These are phyloP conservation scores for Pogonomyrmex barbatus DNA, from an alignment of 1,140 invertebrate genomes.

Conservation along the genomic window DNA sequence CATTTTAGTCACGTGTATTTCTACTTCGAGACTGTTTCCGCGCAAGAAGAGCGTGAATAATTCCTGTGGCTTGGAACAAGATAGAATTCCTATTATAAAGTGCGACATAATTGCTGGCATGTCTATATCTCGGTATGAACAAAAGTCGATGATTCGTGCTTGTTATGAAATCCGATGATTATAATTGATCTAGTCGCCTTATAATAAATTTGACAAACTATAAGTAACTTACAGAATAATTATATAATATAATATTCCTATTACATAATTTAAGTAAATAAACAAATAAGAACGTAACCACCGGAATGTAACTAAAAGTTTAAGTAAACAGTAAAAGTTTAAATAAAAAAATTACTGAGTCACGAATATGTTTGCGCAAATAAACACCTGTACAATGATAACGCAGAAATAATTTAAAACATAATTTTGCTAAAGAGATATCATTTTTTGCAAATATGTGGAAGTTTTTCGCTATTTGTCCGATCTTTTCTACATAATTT, in stretches of 20 bases:
- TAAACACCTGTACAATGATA: background rate
- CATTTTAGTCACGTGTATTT: conserved; percentile 74
- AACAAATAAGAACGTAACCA: background rate
- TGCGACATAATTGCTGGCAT: conserved; percentile 14
- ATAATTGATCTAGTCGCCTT: background rate
- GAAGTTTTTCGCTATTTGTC: background rate
- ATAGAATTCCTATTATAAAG: conserved; percentile 37
- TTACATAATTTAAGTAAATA: conserved; percentile 1
- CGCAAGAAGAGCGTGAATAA: conserved; percentile 70
- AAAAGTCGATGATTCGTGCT: conserved; percentile 20
- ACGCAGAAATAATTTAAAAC: background rate
- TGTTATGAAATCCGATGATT: background rate
- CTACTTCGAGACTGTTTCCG: conserved; percentile 67
- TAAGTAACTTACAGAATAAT: background rate
- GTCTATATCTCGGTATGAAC: conserved; percentile 25
- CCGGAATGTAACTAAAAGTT: too few relatives aligned
- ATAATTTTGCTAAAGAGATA: conserved; percentile 5
- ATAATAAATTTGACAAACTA: background rate
- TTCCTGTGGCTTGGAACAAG: conserved; percentile 60
- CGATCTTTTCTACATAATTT: conserved; percentile 1
- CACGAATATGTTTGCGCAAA: conserved; percentile 1
- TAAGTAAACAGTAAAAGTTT: background rate
- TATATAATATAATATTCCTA: background rate
- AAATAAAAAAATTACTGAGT: background rate
- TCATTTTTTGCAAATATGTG: background rate